phyloP scores from a whole-genome alignment of 30 jellyfish, hydroid and myxozoan genomes.

The Cassiopea xamachana region DNA sequence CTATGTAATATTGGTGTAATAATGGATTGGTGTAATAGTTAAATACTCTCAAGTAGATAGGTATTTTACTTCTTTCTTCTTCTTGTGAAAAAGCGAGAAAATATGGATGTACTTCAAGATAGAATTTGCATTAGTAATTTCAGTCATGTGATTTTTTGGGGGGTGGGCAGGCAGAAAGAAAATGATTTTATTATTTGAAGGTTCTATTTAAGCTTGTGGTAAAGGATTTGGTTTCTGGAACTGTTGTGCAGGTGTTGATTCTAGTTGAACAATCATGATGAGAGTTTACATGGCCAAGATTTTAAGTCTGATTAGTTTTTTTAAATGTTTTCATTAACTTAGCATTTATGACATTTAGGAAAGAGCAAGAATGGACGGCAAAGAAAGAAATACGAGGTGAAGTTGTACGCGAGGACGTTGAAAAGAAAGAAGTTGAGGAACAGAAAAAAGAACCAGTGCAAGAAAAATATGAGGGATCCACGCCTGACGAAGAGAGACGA shows the following conservation, averaged over 20 bases:
- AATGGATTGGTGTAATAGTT: not conserved
- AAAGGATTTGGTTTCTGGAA: too few species aligned
- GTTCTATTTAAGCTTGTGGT: too few species aligned
- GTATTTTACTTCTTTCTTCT: not conserved
- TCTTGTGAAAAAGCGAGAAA: too few species aligned
- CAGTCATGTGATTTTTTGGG: too few species aligned
- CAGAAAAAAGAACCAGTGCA: not conserved
- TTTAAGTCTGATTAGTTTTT: not conserved
- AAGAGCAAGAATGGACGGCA: not conserved
- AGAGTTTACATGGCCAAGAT: not conserved
- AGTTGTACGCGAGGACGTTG: not conserved
- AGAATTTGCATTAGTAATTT: too few species aligned
- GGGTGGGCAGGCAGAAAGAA: too few species aligned
- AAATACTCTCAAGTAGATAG: too few species aligned
- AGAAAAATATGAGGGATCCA: not conserved
- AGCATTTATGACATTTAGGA: not conserved
- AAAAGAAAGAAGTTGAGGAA: conserved; percentile 1
- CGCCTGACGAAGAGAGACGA: conserved; percentile 14
- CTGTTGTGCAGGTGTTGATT: not conserved
- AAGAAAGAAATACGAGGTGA: not conserved
- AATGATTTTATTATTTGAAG: too few species aligned
- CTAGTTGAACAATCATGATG: not conserved
- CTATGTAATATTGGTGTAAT: too few species aligned
- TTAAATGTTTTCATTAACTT: not conserved
- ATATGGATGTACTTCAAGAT: too few species aligned